Evolutionary conservation across 2,113 vertebrate genomes (phyloP), one percentile per base, ranked within the genome.

Genomic region (Mormoops blainvillei): DNA sequence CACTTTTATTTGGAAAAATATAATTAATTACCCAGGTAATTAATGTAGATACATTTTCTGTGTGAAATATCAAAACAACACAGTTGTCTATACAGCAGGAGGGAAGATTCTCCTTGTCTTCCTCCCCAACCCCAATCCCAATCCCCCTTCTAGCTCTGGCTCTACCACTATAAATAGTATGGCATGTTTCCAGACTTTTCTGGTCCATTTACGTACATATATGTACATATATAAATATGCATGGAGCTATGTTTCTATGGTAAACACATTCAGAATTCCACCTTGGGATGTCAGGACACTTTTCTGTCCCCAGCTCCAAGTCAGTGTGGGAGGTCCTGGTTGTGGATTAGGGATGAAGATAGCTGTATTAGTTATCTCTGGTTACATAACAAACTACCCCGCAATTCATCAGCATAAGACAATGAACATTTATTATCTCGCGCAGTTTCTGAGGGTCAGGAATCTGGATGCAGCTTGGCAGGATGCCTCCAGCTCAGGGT

Each of bases 251-350:
- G 58, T 78, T 87, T 65, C 81, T 48, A 43, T 3, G 36, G 85
- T 15, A 96, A 96, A 77, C 58, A 48, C 52, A 73, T 92, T 61
- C 93, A 77, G 65, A 95, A 52, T 96, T 95, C 76, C 22, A 82
- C 77, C 81, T 56, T 61, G 45, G 45, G 50, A 54, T 67, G 31
- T 48, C 58, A 89, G 92, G 70, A 63, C 24, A 45, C 12, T 48
- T 67, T 67, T 84, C 41, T 36, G 0, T 33, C 45, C n/a, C 67
- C 95, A 81, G 48, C 80, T 86, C 82, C 82, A 58, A 45, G 70
- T 48, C 52, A 67, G 10, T 24, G 8, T 41, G 28, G 41, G 65
- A 88, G 48, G 48, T 48, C 28, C 50, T 71, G n/a, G 13, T 54
- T 31, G 5, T 43, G 22, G 7, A 7, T 38, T 36, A 14, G 54